Evolutionary conservation across 1,140 invertebrate species (phyloP).

Genomic region (Dinoponera quadriceps): DNA sequence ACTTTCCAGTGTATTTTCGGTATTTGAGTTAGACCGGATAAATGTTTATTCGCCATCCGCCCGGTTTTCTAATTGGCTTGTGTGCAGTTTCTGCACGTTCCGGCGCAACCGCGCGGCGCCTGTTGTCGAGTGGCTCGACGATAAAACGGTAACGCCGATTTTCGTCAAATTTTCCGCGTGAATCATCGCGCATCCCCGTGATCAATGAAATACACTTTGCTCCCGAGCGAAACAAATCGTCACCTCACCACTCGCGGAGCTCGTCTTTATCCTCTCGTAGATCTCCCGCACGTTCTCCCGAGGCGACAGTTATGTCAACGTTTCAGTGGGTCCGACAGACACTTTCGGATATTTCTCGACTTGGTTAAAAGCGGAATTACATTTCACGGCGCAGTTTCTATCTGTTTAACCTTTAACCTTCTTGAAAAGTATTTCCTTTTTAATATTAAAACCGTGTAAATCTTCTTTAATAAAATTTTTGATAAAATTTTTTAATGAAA

Average conservation of each 20-base stretch:
- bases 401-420: constrained; percentile 10
- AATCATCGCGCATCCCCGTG: not conserved
- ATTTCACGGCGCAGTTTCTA: not conserved
- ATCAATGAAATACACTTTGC: not conserved
- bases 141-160: not conserved
- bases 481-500: too few species aligned
- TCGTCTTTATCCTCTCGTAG: constrained; percentile 18
- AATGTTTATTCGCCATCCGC: constrained; percentile 29
- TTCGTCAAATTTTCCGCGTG: not conserved
- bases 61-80: constrained; percentile 31
- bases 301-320: constrained; percentile 16
- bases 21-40: not conserved
- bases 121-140: not conserved
- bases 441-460: too few species aligned
- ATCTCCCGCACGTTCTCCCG: constrained; percentile 9
- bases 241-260: not conserved
- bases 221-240: not conserved
- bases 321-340: constrained; percentile 6
- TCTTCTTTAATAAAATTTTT: too few species aligned
- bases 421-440: not conserved
- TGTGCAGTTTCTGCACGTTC: not conserved
- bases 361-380: not conserved
- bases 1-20: not conserved
- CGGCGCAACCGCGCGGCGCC: not conserved
- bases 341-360: constrained; percentile 3